Evolutionary conservation across 1,140 invertebrate species (phyloP), one percentile per base, ranked within the genome.

Genomic region (Drosophila punjabiensis): DNA sequence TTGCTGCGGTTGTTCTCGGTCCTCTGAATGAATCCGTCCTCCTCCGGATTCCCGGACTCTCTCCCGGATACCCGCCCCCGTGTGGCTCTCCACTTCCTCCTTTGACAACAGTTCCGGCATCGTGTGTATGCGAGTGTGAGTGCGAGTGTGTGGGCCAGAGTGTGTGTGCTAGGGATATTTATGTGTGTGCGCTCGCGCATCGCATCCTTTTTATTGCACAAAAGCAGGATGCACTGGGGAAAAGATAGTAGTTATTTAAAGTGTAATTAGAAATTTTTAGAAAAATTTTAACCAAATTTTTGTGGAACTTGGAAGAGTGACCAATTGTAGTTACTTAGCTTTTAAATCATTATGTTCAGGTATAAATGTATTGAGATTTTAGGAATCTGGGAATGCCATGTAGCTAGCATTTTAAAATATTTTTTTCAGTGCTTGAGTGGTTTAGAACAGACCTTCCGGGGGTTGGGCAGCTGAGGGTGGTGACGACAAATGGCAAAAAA

Each of bases 141-240:
- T 56, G 18, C 64, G 18, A 37, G 37, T 63, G 32, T 78, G 50
- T 62, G 45, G 48, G 62, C 20, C 53, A 63, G 50, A 32, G 81
- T 61, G 53, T 80, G 61, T 71, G 79, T 52, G 47, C n/a, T 61
- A 59, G 68, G 52, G 73, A 84, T 84, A 81, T 84, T 88, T 88
- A 84, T 88, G 85, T 89, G 85, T 88, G 85, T 88, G 84, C 81
- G 81, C 84, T 88, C 84, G 85, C 74, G 81, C 85, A 70, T 88
- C 81, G 78, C 70, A 84, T 89, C 85, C 85, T 89, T 89, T 88
- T 88, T 84, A 89, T 84, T 89, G 81, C 85, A 70, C 67, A 69
- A 76, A 66, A 69, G 75, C 68, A 60, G 68, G 47, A 69, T 69
- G 18, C 68, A 71, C 68, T 69, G 24, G 5, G 5, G 8, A 47